Percentiles rank a stretch among this genome's conserved stretches.
Evolutionary conservation across 2,888 invertebrate genomes (phyloP).

Genomic region (Drosophila niveifrons): DNA sequence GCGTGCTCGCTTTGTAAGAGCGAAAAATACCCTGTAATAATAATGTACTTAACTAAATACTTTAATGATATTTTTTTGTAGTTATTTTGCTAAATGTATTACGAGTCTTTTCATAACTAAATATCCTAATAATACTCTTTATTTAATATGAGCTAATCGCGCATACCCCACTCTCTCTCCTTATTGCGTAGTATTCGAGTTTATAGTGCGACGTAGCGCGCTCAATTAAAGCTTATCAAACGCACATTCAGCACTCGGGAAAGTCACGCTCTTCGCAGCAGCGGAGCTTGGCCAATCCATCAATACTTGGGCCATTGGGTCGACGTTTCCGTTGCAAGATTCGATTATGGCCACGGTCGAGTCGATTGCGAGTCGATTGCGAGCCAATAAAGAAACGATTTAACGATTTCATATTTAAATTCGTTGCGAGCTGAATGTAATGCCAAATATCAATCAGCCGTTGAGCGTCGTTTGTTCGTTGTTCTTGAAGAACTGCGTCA

Average conservation of each 20-base stretch:
- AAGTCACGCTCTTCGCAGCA: constrained; percentile 56
- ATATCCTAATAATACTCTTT: not conserved
- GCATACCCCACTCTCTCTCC: not conserved
- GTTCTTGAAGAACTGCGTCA: constrained; percentile 37
- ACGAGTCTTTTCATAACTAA: no score
- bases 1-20: no score
- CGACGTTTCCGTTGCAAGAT: constrained; percentile 61
- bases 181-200: not conserved
- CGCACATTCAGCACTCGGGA: constrained; percentile 28
- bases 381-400: constrained; percentile 55
- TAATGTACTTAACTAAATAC: no score
- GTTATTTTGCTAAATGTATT: not conserved
- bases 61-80: not conserved
- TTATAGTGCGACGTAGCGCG: constrained; percentile 10
- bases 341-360: constrained; percentile 47
- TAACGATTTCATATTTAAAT: constrained; percentile 38
- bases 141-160: not conserved
- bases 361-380: constrained; percentile 7
- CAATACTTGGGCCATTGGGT: constrained; percentile 34
- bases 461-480: constrained; percentile 26
- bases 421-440: constrained; percentile 37
- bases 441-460: constrained; percentile 34
- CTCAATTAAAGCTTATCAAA: constrained; percentile 48
- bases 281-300: constrained; percentile 39
- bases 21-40: no score